Percentiles rank a stretch among this genome's conserved stretches.
phyloP scores from a whole-genome alignment of 2,113 vertebrate species.

The Osmerus mordax region DNA sequence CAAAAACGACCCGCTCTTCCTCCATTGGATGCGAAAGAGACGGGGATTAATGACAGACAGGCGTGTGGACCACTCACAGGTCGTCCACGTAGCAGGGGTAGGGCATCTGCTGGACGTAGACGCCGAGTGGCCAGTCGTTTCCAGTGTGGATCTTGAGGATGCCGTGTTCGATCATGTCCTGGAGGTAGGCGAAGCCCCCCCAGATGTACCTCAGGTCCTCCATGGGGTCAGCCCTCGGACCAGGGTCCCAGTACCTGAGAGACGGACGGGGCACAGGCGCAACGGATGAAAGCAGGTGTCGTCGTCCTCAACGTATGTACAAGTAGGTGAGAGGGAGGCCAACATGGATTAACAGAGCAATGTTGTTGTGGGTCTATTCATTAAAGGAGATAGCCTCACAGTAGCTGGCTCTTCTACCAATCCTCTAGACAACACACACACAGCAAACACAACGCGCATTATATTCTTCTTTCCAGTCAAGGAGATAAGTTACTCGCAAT shows the following conservation, averaged over 20 bases:
- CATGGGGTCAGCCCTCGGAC: conserved; percentile 88
- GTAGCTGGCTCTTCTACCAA: too few relatives aligned
- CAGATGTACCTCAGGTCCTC: conserved; percentile 93
- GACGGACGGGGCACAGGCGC: background rate
- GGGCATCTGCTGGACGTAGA: conserved; percentile 97
- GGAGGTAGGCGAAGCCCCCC: conserved; percentile 96
- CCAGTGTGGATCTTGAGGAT: conserved; percentile 84
- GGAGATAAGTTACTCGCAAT: background rate
- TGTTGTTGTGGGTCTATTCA: too few relatives aligned
- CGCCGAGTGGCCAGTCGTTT: conserved; percentile 76
- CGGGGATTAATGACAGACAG: background rate
- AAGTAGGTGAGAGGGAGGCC: too few relatives aligned
- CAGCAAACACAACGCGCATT: too few relatives aligned
- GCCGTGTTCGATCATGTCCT: conserved; percentile 94
- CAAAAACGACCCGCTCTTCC: too few relatives aligned
- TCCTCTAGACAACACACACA: too few relatives aligned
- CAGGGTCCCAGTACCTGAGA: conserved; percentile 94
- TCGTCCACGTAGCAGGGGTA: conserved; percentile 98
- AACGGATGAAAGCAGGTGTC: background rate
- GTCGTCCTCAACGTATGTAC: background rate
- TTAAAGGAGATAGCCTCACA: too few relatives aligned
- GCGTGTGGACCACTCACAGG: conserved; percentile 75
- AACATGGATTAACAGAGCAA: too few relatives aligned
- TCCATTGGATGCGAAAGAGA: too few relatives aligned
- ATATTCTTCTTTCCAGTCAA: background rate